Percentiles rank a stretch among this genome's conserved stretches.
phyloP scores from a whole-genome alignment of 2,113 vertebrate species.

The Capra hircus region DNA sequence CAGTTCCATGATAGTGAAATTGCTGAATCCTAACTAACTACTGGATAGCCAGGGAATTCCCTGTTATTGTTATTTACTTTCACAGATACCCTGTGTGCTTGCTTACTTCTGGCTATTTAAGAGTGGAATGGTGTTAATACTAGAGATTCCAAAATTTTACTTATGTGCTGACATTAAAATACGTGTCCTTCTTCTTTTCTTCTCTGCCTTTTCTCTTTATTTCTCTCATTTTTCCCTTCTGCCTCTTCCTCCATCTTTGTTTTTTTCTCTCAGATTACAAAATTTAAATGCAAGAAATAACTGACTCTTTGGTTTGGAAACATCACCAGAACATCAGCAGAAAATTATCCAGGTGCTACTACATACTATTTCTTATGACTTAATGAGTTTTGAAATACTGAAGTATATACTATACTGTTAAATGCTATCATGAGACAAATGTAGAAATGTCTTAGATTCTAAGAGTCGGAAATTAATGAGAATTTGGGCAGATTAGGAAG shows the following conservation, averaged over 20 bases:
- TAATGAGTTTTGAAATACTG: neutral
- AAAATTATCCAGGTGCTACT: neutral
- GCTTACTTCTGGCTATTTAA: neutral
- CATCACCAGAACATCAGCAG: neutral
- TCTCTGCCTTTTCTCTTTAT: neutral
- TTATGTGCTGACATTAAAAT: neutral
- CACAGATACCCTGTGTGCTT: neutral
- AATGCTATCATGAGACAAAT: neutral
- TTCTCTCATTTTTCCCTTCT: neutral
- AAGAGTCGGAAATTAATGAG: neutral
- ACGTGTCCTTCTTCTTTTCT: neutral
- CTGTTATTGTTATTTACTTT: neutral
- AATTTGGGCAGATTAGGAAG: neutral
- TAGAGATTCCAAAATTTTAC: neutral
- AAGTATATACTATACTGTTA: neutral
- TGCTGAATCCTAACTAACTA: neutral
- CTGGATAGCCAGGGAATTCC: neutral
- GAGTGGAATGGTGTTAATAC: neutral
- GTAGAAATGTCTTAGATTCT: neutral
- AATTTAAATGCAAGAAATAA: neutral
- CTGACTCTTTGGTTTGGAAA: neutral
- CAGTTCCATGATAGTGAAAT: neutral
- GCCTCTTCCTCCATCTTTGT: neutral
- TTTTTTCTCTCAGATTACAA: neutral
- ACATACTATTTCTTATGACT: neutral